A percentile compares a stretch with the other conserved stretches of the same genome.
phyloP scores from a whole-genome alignment of 2,113 vertebrate genomes.

The Oncorhynchus kisutch region DNA sequence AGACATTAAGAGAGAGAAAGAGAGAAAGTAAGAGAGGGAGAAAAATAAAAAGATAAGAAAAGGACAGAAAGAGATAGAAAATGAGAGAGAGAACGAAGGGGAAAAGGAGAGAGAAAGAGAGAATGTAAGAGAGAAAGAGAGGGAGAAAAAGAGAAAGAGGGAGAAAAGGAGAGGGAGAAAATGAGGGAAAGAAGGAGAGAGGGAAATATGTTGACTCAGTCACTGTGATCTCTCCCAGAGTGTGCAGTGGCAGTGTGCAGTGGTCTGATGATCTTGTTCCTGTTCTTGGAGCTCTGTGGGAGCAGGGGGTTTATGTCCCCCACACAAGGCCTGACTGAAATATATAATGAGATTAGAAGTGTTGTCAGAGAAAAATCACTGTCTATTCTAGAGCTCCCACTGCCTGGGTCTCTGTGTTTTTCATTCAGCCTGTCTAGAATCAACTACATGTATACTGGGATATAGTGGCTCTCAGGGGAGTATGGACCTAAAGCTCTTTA shows the following conservation, averaged over 20 bases:
- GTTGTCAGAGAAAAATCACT: background rate
- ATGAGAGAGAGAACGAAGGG: too few relatives aligned
- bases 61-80: background rate
- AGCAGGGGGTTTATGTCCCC: background rate
- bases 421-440: background rate
- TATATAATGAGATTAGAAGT: background rate
- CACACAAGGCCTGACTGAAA: background rate
- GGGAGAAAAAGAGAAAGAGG: background rate
- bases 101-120: background rate
- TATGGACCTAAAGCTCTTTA: background rate
- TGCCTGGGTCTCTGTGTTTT: background rate
- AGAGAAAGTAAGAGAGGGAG: background rate
- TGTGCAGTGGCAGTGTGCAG: background rate
- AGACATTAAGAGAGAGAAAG: background rate
- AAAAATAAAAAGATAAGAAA: background rate
- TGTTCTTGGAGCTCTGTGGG: background rate
- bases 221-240: background rate
- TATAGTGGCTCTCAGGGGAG: background rate
- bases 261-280: background rate
- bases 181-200: background rate
- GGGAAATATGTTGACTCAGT: background rate
- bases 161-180: slow-evolving; percentile 6
- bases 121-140: too few relatives aligned
- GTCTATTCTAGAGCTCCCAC: background rate
- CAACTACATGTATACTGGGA: background rate